phyloP scores from a whole-genome alignment of 2,797 vertebrate species.

The Esox lucius region DNA sequence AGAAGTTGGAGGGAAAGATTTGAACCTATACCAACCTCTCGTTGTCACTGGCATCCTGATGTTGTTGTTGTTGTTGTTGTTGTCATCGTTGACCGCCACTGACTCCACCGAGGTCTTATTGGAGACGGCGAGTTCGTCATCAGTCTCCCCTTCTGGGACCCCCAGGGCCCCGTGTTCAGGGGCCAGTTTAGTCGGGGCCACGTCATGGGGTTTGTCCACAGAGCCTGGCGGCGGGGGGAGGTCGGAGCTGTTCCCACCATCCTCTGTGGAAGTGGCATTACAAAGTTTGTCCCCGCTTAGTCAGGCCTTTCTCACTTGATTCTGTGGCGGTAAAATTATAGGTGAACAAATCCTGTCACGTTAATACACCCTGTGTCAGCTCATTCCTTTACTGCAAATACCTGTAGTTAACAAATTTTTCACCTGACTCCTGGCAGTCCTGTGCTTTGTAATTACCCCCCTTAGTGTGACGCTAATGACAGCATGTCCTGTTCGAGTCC shows the following conservation, averaged over 20 bases:
- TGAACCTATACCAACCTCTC: conserved; percentile 20
- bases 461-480: conserved; percentile 32
- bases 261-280: neutral
- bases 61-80: conserved; percentile 37
- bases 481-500: conserved; percentile 28
- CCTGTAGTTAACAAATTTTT: conserved; percentile 23
- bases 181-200: conserved; percentile 17
- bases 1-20: neutral
- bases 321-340: neutral
- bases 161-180: conserved; percentile 15
- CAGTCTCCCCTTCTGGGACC: conserved; percentile 9
- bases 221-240: neutral
- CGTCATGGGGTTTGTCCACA: conserved; percentile 14
- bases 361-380: neutral
- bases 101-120: conserved; percentile 49
- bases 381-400: neutral
- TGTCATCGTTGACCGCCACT: conserved; percentile 47
- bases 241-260: neutral
- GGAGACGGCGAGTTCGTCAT: conserved; percentile 30
- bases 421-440: conserved; percentile 7
- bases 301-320: neutral
- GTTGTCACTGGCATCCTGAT: neutral
- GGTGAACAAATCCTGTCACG: neutral
- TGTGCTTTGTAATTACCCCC: conserved; percentile 27
- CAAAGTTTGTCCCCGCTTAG: neutral